These are phyloP conservation scores for Choristoneura fumiferana DNA, from an alignment of 1,140 invertebrate genomes.

Conservation along the genomic window DNA sequence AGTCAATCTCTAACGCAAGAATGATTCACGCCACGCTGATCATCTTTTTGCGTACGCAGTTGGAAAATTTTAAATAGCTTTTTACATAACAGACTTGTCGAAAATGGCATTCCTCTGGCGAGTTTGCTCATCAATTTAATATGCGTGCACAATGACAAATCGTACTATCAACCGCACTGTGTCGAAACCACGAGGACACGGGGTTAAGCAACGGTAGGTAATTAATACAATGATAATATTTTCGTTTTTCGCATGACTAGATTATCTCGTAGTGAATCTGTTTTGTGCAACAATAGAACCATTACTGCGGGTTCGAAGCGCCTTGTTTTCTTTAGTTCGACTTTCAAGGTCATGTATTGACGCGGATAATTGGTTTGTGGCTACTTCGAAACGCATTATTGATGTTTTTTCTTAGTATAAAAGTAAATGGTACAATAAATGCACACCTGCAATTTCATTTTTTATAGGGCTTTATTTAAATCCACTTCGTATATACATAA, in stretches of 20 bases:
- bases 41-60: too few relatives aligned
- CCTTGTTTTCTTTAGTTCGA: constrained; percentile 53
- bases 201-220: constrained; percentile 37
- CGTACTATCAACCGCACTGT: constrained; percentile 33
- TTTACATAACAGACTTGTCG: constrained; percentile 30
- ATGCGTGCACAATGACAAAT: constrained; percentile 48
- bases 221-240: constrained; percentile 59
- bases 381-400: constrained; percentile 42
- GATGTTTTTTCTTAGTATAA: constrained; percentile 22
- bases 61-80: constrained; percentile 20
- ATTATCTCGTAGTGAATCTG: constrained; percentile 43
- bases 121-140: constrained; percentile 44
- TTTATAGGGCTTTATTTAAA: too few relatives aligned
- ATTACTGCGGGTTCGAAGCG: constrained; percentile 49
- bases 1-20: too few relatives aligned
- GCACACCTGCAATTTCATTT: too few relatives aligned
- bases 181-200: constrained; percentile 35
- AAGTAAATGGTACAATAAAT: too few relatives aligned
- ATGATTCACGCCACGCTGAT: too few relatives aligned
- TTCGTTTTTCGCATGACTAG: constrained; percentile 50
- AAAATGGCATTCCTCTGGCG: constrained; percentile 38
- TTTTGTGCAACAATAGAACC: constrained; percentile 53
- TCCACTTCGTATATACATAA: too few relatives aligned
- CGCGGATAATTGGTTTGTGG: constrained; percentile 52
- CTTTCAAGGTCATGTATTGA: constrained; percentile 67